Evolutionary conservation across 2,797 vertebrate species (phyloP), one percentile per base, ranked within the genome.

Genomic region (Darevskia nairensis): DNA sequence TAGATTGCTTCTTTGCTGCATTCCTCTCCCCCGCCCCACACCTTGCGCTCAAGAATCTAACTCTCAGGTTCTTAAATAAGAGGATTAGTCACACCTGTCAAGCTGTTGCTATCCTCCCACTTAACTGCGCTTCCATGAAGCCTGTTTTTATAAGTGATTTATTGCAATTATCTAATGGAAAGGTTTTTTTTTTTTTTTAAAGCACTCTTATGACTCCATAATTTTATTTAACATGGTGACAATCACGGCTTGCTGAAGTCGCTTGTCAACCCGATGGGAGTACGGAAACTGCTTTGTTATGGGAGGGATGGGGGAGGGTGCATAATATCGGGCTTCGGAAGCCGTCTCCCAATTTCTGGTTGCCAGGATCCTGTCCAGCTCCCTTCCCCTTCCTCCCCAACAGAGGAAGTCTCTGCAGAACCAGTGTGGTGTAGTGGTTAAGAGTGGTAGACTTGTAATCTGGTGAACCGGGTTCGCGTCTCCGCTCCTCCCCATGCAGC

Each of bases 111-210:
- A 6, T 94, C 92, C 93, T 90, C 96, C 95, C 95, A 82, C 96
- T 96, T 95, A 61, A 91, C 94, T 86, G 59, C 39, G 83, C 92
- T 96, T 93, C 96, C 95, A 95, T 95, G 94, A 96, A 95, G 92
- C 92, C 95, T 96, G 95, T 94, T 96, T 94, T 96, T 96, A 96
- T 97, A 97, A 96, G 94, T 96, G 97, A 97, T 94, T 95, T 96
- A 92, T 94, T 95, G 89, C 94, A 94, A 94, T 96, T 96, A 95
- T 94, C 96, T 96, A 95, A 95, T 92, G 92, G 91, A 91, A 93
- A 55, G 89, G 93, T 32, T 64, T 39, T 25, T 19, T 46, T 68
- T n/a, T n/a, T 85, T 68, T 8, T 8, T 13, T 13, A 25, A 39
- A 39, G 10, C 80, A 88, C 79, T 89, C 87, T 93, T 94, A 68